Evolutionary conservation across 1,140 invertebrate species (phyloP).

Genomic region (Lerema accius): DNA sequence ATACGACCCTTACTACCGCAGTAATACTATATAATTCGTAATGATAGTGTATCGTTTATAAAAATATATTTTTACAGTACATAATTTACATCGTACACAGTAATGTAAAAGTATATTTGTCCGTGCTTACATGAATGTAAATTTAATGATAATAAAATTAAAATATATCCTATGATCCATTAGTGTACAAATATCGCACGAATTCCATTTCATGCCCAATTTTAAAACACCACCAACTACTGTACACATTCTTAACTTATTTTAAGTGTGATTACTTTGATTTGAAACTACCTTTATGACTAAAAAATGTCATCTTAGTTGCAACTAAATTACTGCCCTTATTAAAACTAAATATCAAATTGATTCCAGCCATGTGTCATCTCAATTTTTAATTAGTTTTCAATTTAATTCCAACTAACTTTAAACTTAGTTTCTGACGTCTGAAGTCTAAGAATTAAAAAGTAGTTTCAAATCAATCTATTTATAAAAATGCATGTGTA

Average conservation of each 20-base stretch:
- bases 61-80: too few species aligned
- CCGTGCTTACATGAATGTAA: slow-evolving; percentile 1
- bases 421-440: too few species aligned
- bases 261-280: background rate
- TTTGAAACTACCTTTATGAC: background rate
- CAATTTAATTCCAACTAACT: background rate
- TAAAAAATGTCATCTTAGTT: too few species aligned
- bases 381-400: too few species aligned
- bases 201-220: background rate
- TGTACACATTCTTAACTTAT: background rate
- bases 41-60: too few species aligned
- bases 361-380: too few species aligned
- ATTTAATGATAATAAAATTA: background rate
- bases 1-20: too few species aligned
- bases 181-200: background rate
- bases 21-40: too few species aligned
- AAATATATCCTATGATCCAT: background rate
- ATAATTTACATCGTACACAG: too few species aligned
- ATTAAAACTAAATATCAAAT: background rate
- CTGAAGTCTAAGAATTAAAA: background rate
- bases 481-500: slow-evolving; percentile 4
- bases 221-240: background rate
- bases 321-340: too few species aligned
- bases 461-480: slow-evolving; percentile 2
- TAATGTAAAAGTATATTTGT: too few species aligned